Conservation (phyloP, 2,113 vertebrate species). For the Lepus timidus region DNA sequence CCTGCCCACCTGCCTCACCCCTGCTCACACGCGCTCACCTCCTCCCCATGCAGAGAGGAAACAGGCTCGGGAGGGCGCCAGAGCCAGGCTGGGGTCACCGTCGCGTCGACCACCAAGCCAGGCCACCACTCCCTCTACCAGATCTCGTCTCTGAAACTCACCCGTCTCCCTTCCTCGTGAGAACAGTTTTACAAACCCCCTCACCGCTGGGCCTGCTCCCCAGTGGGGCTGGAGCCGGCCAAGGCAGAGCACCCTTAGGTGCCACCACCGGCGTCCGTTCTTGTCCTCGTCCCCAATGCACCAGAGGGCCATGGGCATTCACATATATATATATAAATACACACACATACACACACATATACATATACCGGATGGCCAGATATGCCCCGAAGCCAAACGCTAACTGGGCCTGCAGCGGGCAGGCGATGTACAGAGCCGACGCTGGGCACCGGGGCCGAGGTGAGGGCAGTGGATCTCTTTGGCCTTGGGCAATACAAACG, state of each 20-base stretch:
- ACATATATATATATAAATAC: background rate
- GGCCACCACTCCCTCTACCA: background rate
- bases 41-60: no score
- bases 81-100: background rate
- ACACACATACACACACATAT: no score
- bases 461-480: background rate
- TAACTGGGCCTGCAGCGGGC: background rate
- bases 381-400: background rate
- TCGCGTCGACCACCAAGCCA: no score
- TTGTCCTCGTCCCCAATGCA: background rate
- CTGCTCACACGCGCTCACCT: no score
- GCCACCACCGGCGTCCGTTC: fast-evolving
- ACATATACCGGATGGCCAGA: background rate
- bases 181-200: background rate
- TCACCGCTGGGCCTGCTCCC: fast-evolving
- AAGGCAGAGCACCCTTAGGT: no score
- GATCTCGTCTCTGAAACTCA: background rate
- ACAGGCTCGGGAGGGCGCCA: no score
- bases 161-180: background rate
- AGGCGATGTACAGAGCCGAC: background rate
- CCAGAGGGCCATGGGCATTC: background rate
- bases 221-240: fast-evolving
- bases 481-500: background rate
- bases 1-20: no score
- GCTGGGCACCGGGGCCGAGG: fast-evolving